Percentiles rank a stretch among this genome's conserved stretches.
Evolutionary conservation across 2,113 vertebrate genomes (phyloP).

Genomic region (Ammodytes dubius): DNA sequence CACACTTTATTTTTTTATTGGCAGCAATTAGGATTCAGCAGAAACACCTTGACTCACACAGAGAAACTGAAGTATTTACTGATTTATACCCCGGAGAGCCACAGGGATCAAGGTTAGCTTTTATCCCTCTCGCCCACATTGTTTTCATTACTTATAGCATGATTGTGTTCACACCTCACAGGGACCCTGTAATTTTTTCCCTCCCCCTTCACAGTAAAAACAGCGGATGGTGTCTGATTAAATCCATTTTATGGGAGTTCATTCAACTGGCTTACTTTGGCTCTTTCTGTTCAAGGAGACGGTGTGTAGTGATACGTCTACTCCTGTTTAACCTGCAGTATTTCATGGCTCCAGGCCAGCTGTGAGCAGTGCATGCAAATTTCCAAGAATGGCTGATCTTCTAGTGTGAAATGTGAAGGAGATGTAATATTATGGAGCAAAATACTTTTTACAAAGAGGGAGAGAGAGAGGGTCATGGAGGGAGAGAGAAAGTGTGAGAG

Average conservation of each 20-base stretch:
- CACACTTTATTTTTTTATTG: conserved; percentile 33
- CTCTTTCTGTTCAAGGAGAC: conserved; percentile 43
- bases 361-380: conserved; percentile 13
- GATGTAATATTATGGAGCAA: conserved; percentile 8
- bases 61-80: conserved; percentile 17
- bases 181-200: conserved; percentile 17
- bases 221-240: conserved; percentile 37
- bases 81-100: conserved; percentile 15
- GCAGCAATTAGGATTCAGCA: conserved; percentile 2
- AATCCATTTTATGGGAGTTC: conserved; percentile 57
- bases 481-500: background rate
- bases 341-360: conserved; percentile 31
- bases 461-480: background rate
- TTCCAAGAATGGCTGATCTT: conserved; percentile 19
- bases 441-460: background rate
- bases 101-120: conserved; percentile 40
- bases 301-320: conserved; percentile 40
- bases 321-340: conserved; percentile 35
- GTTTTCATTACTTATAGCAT: conserved; percentile 64
- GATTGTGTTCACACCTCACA: conserved; percentile 39
- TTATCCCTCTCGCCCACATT: conserved; percentile 51
- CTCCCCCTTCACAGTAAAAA: conserved; percentile 39
- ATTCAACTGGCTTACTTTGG: conserved; percentile 38
- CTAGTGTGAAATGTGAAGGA: conserved; percentile 34
- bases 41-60: conserved; percentile 7